phyloP scores from a whole-genome alignment of 2,797 vertebrate species.

The Eulemur coronatus region DNA sequence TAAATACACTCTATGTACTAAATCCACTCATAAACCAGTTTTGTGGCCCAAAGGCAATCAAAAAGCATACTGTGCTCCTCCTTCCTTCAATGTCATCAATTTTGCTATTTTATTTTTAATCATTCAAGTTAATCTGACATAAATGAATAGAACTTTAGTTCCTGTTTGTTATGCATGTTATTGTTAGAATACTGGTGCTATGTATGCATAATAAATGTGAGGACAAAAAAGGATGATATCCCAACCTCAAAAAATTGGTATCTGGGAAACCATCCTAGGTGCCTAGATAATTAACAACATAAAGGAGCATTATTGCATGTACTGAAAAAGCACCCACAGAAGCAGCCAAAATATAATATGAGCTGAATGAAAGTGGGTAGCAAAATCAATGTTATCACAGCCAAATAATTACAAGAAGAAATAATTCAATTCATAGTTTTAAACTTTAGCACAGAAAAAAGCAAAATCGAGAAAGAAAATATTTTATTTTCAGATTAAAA shows the following conservation, averaged over 20 bases:
- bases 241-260: neutral
- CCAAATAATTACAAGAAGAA: neutral
- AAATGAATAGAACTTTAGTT: neutral
- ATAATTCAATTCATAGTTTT: neutral
- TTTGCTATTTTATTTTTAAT: conserved; percentile 32
- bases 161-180: neutral
- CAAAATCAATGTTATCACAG: neutral
- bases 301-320: neutral
- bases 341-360: neutral
- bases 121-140: conserved; percentile 5
- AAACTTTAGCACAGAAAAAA: neutral
- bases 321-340: neutral
- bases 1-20: neutral
- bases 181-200: neutral
- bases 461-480: conserved; percentile 35
- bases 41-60: neutral
- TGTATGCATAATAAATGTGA: neutral
- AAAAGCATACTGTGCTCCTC: neutral
- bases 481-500: conserved; percentile 50
- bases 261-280: neutral
- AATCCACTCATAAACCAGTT: neutral
- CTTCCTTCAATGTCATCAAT: neutral
- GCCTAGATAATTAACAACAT: neutral
- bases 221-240: neutral
- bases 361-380: neutral